Evolutionary conservation across 2,797 vertebrate species (phyloP), one percentile per base, ranked within the genome.

Genomic region (Carduelis carduelis): DNA sequence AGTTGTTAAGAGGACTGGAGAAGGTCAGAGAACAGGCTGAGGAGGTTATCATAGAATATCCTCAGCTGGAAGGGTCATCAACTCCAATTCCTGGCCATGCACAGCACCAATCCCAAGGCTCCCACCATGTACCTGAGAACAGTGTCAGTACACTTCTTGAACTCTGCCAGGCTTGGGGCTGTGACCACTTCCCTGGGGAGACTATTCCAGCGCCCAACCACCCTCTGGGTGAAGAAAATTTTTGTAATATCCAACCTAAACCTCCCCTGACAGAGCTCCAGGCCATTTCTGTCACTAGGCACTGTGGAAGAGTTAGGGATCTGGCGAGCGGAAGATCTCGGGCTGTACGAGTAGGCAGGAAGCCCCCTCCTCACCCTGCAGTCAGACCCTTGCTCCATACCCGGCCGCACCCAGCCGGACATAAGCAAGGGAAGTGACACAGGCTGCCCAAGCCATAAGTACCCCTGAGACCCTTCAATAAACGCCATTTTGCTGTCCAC

Each of bases 111-210:
- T 7, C 41, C 26, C 35, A 68, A 53, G 27, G 7, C 7, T 43
- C 63, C 28, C 13, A 24, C 11, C 15, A 12, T 1, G 3, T 8
- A 5, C 43, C 43, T 17, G 3, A 78, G 14, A 43, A 14, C 35
- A 27, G 3, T 35, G 32, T 27, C 56, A 22, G 18, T 11, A 26
- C 0, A 0, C 27, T 41, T 60, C 77, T 14, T 43, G 30, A 89
- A 43, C 13, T 61, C 47, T 35, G 23, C 6, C 11, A 75, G 19
- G 12, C 16, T 49, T 55, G 21, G 30, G 0, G 34, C 30, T 46
- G 14, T 32, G 30, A 81, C 10, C 34, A 46, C 39, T 66, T 6
- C 39, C 53, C 6, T 53, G 14, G 12, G n/a, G 7, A 75, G 11
- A 32, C 34, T 41, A 8, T 17, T 47, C 8, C 32, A 60, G 34